Conservation (phyloP, 2,888 invertebrate genomes). For the Drosophila phalerata region DNA sequence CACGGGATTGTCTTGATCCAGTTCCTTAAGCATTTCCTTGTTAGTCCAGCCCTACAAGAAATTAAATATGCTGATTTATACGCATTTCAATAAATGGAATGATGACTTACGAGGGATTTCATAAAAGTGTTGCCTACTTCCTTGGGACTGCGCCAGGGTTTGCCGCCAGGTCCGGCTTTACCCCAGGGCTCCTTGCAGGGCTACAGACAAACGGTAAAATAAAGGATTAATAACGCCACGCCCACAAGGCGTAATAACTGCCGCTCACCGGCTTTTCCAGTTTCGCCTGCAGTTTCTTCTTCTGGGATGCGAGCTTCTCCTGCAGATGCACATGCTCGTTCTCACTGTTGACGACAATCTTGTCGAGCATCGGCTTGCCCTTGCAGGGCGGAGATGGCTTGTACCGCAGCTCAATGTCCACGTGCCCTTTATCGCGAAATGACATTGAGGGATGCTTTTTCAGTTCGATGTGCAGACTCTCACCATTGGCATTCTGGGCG, state of each 20-base stretch:
- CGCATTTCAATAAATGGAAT: no score
- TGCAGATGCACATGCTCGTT: conserved; percentile 71
- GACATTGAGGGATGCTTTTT: conserved; percentile 89
- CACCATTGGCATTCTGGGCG: conserved; percentile 77
- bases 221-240: conserved; percentile 48
- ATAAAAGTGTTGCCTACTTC: conserved; percentile 91
- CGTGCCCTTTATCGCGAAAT: conserved; percentile 87
- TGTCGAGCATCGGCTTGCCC: conserved; percentile 87
- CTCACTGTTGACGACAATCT: conserved; percentile 82
- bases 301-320: conserved; percentile 54
- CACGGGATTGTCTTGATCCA: conserved; percentile 84
- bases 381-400: conserved; percentile 86
- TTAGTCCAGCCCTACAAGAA: conserved; percentile 85
- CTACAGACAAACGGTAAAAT: conserved; percentile 47
- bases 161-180: conserved; percentile 87
- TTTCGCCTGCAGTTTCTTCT: conserved; percentile 73
- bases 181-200: conserved; percentile 83
- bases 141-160: conserved; percentile 91
- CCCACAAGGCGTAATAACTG: conserved; percentile 43
- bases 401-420: conserved; percentile 91
- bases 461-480: conserved; percentile 84
- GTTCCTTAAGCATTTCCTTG: conserved; percentile 84
- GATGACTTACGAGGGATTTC: conserved; percentile 89
- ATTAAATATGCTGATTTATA: no score
- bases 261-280: conserved; percentile 83